Conservation (phyloP, 2,797 vertebrate species). For the Podargus strigoides region DNA sequence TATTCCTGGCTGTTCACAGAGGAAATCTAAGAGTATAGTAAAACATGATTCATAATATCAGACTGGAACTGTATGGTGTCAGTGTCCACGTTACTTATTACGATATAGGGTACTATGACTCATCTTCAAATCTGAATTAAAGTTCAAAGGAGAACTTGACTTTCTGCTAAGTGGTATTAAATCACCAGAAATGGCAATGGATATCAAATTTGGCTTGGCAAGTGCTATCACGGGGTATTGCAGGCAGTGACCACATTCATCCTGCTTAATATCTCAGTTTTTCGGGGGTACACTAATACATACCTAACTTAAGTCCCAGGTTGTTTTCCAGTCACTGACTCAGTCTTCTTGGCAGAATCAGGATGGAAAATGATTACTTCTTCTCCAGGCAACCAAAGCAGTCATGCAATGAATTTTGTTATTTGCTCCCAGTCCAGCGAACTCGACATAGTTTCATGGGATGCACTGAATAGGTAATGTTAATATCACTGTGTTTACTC, state of each 20-base stretch:
- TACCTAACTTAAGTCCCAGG: background rate
- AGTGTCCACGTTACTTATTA: background rate
- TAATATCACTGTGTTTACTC: background rate
- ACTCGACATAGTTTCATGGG: background rate
- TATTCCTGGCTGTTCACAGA: background rate
- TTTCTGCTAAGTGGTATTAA: background rate
- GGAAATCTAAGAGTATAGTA: background rate
- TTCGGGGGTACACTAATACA: background rate
- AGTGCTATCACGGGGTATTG: fast-evolving
- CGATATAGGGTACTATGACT: background rate
- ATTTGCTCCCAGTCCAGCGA: background rate
- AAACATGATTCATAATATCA: background rate
- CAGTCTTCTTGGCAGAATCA: background rate
- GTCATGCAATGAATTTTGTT: background rate
- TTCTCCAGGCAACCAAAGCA: background rate
- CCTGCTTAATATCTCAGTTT: background rate
- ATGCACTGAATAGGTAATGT: background rate
- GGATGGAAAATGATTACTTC: background rate
- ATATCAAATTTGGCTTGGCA: background rate
- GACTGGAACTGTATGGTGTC: background rate
- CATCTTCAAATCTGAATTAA: background rate
- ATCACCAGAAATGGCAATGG: background rate
- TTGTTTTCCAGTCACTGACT: background rate
- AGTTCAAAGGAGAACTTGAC: background rate
- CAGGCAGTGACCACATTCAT: background rate